A percentile compares a stretch with the other conserved stretches of the same genome.
Evolutionary conservation across 2,888 invertebrate genomes (phyloP).

Genomic region (Brachyopa scutellaris): DNA sequence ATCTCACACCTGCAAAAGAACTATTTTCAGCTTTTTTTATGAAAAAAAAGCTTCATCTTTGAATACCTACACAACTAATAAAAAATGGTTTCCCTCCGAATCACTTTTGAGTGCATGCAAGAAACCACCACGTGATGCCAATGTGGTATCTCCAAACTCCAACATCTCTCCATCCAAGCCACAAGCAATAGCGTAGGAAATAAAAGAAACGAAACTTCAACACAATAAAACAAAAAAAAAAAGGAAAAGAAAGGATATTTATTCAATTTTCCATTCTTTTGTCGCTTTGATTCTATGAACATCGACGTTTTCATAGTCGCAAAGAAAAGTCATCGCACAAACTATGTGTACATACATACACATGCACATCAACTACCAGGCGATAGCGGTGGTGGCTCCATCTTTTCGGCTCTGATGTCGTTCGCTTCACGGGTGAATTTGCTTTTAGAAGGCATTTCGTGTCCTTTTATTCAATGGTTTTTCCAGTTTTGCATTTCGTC

Average conservation of each 20-base stretch:
- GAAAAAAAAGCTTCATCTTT: constrained; percentile 17
- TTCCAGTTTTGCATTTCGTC: constrained; percentile 21
- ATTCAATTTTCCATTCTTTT: constrained; percentile 43
- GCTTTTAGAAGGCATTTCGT: constrained; percentile 60
- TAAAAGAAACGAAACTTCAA: neutral
- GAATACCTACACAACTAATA: neutral
- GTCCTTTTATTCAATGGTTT: constrained; percentile 47
- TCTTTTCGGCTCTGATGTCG: neutral
- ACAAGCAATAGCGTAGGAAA: constrained; percentile 5
- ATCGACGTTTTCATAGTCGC: constrained; percentile 17
- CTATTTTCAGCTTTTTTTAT: too few species aligned
- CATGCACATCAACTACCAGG: too few species aligned
- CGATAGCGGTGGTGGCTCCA: neutral
- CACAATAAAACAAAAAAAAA: constrained; percentile 17
- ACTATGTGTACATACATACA: neutral
- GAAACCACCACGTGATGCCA: neutral
- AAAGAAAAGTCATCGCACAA: neutral
- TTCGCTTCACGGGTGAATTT: constrained; percentile 52
- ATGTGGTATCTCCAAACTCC: neutral
- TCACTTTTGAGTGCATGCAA: constrained; percentile 30
- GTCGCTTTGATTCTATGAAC: constrained; percentile 37
- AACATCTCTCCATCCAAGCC: constrained; percentile 5
- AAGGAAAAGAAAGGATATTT: constrained; percentile 45
- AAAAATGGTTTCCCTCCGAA: neutral
- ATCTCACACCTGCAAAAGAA: constrained; percentile 23